Conservation (phyloP, 2,888 invertebrate species). For the Papilio protenor region DNA sequence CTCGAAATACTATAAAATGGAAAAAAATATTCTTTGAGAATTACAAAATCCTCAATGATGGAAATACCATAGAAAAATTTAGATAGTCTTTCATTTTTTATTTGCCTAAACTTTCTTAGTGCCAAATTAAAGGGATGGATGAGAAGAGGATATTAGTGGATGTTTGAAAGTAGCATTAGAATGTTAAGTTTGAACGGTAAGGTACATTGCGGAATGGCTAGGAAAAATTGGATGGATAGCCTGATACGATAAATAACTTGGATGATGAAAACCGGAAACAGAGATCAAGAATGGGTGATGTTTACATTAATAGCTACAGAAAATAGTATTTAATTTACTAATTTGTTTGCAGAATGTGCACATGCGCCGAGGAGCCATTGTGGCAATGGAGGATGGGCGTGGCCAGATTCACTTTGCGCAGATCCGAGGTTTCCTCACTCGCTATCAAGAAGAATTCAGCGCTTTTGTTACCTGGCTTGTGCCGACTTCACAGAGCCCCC, state of each 20-base stretch:
- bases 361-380: slow-evolving; percentile 95
- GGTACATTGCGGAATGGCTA: too few species aligned
- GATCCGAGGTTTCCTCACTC: slow-evolving; percentile 93
- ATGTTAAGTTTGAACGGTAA: too few species aligned
- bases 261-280: too few species aligned
- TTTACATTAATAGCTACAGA: not conserved
- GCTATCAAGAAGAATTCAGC: slow-evolving; percentile 96
- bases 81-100: too few species aligned
- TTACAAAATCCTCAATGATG: not conserved
- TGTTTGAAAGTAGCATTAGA: too few species aligned
- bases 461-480: slow-evolving; percentile 96
- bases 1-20: not conserved
- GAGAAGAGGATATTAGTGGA: not conserved
- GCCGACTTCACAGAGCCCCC: slow-evolving; percentile 92
- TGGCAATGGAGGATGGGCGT: slow-evolving; percentile 91
- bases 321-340: not conserved
- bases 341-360: slow-evolving; percentile 85
- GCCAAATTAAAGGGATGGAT: not conserved
- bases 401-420: slow-evolving; percentile 94
- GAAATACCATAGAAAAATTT: too few species aligned
- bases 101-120: not conserved
- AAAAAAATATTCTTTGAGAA: not conserved
- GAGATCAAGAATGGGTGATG: not conserved
- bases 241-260: too few species aligned
- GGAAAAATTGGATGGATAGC: too few species aligned